phyloP scores from a whole-genome alignment of 2,797 vertebrate genomes.

The Phylloscopus collybita region DNA sequence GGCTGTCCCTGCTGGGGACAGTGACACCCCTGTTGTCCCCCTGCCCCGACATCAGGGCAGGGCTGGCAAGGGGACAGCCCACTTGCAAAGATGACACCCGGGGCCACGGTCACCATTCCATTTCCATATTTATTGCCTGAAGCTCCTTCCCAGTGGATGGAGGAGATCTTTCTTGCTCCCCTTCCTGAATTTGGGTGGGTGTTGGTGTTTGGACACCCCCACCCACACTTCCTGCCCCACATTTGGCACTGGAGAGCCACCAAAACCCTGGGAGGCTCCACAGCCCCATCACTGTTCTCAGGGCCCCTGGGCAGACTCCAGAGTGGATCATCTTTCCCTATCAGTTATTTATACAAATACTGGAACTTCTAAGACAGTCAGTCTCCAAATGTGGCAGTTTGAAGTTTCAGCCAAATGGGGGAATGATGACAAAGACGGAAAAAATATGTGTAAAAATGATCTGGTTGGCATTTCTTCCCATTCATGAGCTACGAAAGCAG shows the following conservation, averaged over 20 bases:
- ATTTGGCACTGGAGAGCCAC: rapidly evolving
- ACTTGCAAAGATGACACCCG: rapidly evolving
- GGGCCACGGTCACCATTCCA: neutral
- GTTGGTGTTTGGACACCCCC: neutral
- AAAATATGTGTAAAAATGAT: conserved; percentile 23
- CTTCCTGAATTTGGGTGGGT: neutral
- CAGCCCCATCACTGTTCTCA: rapidly evolving
- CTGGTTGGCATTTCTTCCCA: conserved; percentile 24
- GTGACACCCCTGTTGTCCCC: neutral
- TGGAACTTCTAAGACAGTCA: neutral
- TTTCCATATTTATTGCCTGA: neutral
- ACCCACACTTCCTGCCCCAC: neutral
- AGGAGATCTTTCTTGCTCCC: neutral
- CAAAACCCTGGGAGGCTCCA: neutral
- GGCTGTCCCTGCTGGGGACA: neutral
- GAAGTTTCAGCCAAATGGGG: conserved; percentile 24
- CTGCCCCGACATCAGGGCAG: neutral
- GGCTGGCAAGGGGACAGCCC: neutral
- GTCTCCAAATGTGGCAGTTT: conserved; percentile 29
- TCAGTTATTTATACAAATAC: conserved; percentile 46
- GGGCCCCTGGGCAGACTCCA: neutral
- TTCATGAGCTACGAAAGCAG: conserved; percentile 7
- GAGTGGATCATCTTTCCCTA: neutral
- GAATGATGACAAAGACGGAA: conserved; percentile 31
- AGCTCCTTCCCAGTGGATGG: neutral